A percentile compares a stretch with the other conserved stretches of the same genome.
These are phyloP conservation scores for Ahaetulla prasina DNA, from an alignment of 2,113 vertebrate genomes.

Conservation along the genomic window DNA sequence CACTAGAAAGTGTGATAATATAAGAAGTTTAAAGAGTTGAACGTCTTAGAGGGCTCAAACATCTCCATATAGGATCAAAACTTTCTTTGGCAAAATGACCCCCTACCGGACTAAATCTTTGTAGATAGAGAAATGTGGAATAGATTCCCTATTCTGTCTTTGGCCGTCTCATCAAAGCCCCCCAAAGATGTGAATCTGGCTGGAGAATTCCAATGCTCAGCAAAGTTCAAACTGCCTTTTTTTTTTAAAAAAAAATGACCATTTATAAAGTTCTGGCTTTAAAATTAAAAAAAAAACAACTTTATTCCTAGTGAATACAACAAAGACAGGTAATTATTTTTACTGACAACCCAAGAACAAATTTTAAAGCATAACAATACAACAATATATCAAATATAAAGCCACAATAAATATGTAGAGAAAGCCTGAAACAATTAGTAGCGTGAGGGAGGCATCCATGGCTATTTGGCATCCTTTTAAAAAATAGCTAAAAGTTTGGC, in stretches of 20 bases:
- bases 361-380: neutral
- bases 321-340: neutral
- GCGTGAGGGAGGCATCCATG: neutral
- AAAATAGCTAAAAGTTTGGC: neutral
- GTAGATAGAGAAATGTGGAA: neutral
- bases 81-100: neutral
- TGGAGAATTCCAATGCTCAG: neutral
- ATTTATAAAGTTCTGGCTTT: neutral
- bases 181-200: neutral
- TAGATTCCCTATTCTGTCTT: neutral
- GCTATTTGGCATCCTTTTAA: neutral
- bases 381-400: neutral
- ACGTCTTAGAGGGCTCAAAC: neutral
- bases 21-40: neutral
- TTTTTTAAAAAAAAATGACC: neutral
- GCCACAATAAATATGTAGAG: neutral
- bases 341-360: neutral
- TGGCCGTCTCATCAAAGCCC: neutral
- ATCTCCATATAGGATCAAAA: neutral
- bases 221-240: neutral
- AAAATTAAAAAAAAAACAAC: neutral
- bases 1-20: neutral
- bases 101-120: neutral
- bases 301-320: neutral
- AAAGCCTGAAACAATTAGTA: neutral